Evolutionary conservation across 2,888 invertebrate species (phyloP).

Genomic region (Trypoxylon attenuatum): DNA sequence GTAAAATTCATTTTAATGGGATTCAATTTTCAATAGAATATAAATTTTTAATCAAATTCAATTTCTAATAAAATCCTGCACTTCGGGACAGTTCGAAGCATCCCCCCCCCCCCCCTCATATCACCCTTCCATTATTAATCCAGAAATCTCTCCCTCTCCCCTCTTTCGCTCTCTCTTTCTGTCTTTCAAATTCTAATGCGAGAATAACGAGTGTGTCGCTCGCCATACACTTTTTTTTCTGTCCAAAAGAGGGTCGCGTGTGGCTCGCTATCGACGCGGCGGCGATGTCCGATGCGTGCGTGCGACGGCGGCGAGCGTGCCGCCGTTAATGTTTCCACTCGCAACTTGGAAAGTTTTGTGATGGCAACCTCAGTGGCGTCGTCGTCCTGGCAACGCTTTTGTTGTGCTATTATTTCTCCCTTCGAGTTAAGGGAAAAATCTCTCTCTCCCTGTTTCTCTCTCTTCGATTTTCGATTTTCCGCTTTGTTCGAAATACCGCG

Average conservation of each 20-base stretch:
- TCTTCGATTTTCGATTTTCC: too few relatives aligned
- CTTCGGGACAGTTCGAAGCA: too few relatives aligned
- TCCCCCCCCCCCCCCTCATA: background rate
- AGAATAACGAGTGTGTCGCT: too few relatives aligned
- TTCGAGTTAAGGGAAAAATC: constrained; percentile 46
- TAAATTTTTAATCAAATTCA: too few relatives aligned
- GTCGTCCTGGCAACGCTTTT: constrained; percentile 72
- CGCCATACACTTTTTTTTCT: background rate
- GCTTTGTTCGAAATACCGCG: too few relatives aligned
- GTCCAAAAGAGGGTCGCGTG: constrained; percentile 16
- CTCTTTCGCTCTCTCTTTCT: background rate
- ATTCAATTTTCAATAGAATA: too few relatives aligned
- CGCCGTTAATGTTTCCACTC: constrained; percentile 62
- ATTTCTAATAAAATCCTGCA: too few relatives aligned
- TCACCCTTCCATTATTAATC: too few relatives aligned
- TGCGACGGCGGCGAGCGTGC: constrained; percentile 50
- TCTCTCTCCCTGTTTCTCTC: constrained; percentile 15
- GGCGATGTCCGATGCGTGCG: too few relatives aligned
- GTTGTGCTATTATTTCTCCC: constrained; percentile 69
- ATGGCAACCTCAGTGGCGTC: constrained; percentile 68
- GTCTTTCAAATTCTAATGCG: too few relatives aligned
- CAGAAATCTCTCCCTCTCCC: background rate
- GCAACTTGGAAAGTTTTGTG: constrained; percentile 70
- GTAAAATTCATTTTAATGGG: too few relatives aligned
- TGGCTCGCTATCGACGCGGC: constrained; percentile 8